A percentile compares a stretch with the other conserved stretches of the same genome.
phyloP scores from a whole-genome alignment of 2,797 vertebrate genomes.

The Accipiter badius region DNA sequence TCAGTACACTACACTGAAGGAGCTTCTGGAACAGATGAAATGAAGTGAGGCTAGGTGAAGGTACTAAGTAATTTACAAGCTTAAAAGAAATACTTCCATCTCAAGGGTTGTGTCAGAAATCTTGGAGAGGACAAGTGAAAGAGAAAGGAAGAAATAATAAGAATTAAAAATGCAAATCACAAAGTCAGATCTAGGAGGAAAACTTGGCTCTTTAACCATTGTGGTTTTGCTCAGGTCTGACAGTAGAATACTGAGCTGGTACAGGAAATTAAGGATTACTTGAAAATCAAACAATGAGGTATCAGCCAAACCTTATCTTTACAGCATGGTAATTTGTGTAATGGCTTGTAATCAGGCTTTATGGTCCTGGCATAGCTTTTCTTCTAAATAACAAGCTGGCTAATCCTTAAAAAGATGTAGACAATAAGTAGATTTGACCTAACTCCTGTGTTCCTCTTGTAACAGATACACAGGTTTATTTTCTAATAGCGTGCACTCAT shows the following conservation, averaged over 20 bases:
- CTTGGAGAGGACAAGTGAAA: background rate
- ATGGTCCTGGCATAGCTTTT: background rate
- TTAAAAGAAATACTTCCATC: background rate
- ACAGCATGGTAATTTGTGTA: background rate
- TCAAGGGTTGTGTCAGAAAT: background rate
- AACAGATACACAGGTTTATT: background rate
- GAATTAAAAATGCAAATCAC: background rate
- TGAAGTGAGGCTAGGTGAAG: background rate
- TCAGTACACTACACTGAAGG: background rate
- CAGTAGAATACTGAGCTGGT: background rate
- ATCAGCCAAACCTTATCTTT: background rate
- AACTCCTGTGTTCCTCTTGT: background rate
- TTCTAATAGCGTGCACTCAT: background rate
- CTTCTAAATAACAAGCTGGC: background rate
- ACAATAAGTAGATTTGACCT: background rate
- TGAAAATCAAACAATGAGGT: background rate
- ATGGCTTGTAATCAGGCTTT: background rate
- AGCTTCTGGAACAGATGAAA: background rate
- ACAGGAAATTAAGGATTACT: background rate
- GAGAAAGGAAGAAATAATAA: background rate
- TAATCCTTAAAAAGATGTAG: background rate
- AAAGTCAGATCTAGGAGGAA: background rate
- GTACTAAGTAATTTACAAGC: background rate
- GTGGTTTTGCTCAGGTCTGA: background rate
- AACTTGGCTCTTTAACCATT: background rate